A percentile compares a stretch with the other conserved stretches of the same genome.
phyloP scores from a whole-genome alignment of 2,797 vertebrate species.

The Uromys caudimaculatus region DNA sequence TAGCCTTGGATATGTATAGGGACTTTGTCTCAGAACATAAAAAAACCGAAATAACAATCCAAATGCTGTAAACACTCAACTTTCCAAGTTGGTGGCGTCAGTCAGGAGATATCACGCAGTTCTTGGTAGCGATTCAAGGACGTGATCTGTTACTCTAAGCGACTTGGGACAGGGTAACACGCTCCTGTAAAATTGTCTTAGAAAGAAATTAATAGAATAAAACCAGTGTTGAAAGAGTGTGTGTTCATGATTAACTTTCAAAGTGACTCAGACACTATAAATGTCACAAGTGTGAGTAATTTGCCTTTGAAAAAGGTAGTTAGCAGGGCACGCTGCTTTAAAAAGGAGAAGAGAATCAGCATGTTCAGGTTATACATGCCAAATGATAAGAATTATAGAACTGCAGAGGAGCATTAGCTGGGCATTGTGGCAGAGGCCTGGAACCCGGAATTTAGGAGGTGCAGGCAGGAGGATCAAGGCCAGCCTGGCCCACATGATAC shows the following conservation, averaged over 20 bases:
- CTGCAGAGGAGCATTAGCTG: constrained; percentile 6
- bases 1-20: neutral
- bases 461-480: neutral
- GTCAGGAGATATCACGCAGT: constrained; percentile 12
- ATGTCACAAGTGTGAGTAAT: constrained; percentile 8
- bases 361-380: neutral
- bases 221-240: constrained; percentile 29
- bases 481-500: neutral
- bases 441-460: neutral
- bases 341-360: neutral
- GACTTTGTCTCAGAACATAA: neutral
- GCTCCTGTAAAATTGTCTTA: neutral
- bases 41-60: neutral
- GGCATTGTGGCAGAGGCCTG: neutral
- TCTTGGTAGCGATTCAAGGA: constrained; percentile 44
- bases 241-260: constrained; percentile 47
- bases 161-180: neutral
- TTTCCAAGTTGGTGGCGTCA: neutral
- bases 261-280: neutral
- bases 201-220: constrained; percentile 54
- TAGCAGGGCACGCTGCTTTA: constrained; percentile 49
- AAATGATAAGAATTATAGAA: constrained; percentile 36
- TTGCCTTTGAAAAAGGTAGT: constrained; percentile 12
- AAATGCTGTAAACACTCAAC: constrained; percentile 29
- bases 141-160: constrained; percentile 43